Base-by-base conservation (phyloP, 2,797 vertebrate genomes). In the Arvicola amphibius region DNA sequence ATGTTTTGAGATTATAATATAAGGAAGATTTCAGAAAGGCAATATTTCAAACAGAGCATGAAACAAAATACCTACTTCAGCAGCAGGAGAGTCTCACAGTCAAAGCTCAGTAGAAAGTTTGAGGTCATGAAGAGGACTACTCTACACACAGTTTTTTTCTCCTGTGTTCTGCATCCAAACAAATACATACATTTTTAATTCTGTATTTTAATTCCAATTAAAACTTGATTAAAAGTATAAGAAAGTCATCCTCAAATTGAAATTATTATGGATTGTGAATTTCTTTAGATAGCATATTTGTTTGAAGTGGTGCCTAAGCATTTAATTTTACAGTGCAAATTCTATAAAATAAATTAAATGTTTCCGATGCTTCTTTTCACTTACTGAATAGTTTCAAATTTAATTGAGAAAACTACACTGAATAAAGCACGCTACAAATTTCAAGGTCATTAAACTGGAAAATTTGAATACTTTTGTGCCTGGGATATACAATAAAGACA, bases 321-420 rank as follows among this genome's bases (percentile, higher is more conserved):
- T 96, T 95, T 90, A 97, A 83, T 97, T 84, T 90, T 93, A 53
- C 74, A 91, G 77, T 37, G 21, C 51, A 76, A 96, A 74, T 87
- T 97, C 92, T 94, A 9, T 79, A 65, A 91, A 94, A 69, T 83
- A 74, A 69, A 94, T 29, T 94, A 34, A 92, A 92, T 95, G 74
- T 10, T 96, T 92, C 78, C 51, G 92, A 92, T 96, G 14, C 46
- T 96, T 61, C 51, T 95, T 97, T 97, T 97, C 17, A 94, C 6
- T 83, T 92, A 80, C 5, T 91, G 51, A 56, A 51, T 61, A 90
- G 40, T 96, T 97, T 97, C 91, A 90, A 37, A 51, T 96, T 88
- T 90, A 34, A 96, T 93, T 92, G 96, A 63, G n/a, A 96, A 4
- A 92, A 91, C 17, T 32, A 17, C 34, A 83, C 43, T 59, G 27